phyloP scores from a whole-genome alignment of 1,140 invertebrate species.

The Hyles euphorbiae region DNA sequence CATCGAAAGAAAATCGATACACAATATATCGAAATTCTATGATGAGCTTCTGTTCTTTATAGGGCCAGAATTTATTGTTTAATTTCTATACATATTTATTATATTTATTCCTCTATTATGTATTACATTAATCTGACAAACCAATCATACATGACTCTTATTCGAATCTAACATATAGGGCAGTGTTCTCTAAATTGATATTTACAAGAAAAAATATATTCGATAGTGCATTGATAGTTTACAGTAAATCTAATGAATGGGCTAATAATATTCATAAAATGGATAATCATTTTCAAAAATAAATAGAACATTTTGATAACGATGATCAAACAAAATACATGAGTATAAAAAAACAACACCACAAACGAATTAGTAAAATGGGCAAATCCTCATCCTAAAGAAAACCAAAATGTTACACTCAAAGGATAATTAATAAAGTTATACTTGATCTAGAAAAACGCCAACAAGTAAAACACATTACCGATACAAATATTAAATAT shows the following conservation, averaged over 20 bases:
- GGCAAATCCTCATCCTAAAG: constrained; percentile 6
- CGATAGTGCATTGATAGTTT: not conserved
- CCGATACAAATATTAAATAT: too few species aligned
- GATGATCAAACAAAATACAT: constrained; percentile 16
- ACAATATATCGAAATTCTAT: too few species aligned
- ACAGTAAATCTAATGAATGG: too few species aligned
- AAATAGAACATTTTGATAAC: not conserved
- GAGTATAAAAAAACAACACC: constrained; percentile 23
- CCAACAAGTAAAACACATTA: too few species aligned
- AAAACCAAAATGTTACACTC: constrained; percentile 10
- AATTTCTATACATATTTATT: too few species aligned
- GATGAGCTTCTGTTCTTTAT: too few species aligned
- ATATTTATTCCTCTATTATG: not conserved
- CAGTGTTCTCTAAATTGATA: not conserved
- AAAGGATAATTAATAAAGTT: not conserved
- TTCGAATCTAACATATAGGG: not conserved
- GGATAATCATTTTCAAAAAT: too few species aligned
- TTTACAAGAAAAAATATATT: too few species aligned
- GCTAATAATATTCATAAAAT: too few species aligned
- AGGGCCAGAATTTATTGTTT: too few species aligned
- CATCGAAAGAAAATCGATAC: too few species aligned
- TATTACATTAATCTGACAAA: not conserved
- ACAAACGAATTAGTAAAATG: constrained; percentile 27
- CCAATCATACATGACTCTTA: not conserved
- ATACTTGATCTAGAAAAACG: too few species aligned